phyloP scores from a whole-genome alignment of 2,797 vertebrate genomes.

The Aselliscus stoliczkanus region DNA sequence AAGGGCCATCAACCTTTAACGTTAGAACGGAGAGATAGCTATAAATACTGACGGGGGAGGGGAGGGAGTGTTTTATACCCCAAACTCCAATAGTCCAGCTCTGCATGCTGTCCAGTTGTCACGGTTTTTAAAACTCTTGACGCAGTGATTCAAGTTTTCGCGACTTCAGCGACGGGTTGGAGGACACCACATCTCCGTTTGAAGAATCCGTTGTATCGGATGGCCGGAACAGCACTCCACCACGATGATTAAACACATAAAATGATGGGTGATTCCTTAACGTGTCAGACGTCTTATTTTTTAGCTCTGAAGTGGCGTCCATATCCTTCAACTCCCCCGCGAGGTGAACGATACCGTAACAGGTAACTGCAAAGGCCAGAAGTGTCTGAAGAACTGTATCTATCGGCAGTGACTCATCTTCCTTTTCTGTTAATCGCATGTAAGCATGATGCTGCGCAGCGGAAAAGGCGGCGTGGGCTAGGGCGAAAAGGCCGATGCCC shows the following conservation, averaged over 20 bases:
- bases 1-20: constrained; percentile 78
- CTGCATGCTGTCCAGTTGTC: constrained; percentile 84
- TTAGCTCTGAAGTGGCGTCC: constrained; percentile 98
- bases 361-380: constrained; percentile 94
- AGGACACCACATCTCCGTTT: constrained; percentile 88
- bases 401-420: constrained; percentile 95
- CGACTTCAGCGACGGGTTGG: constrained; percentile 90
- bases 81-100: constrained; percentile 83
- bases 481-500: constrained; percentile 92
- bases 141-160: constrained; percentile 94
- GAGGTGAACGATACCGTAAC: constrained; percentile 97
- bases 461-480: constrained; percentile 96
- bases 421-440: constrained; percentile 97
- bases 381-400: constrained; percentile 95
- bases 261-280: constrained; percentile 99
- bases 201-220: constrained; percentile 87
- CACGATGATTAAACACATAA: constrained; percentile 98
- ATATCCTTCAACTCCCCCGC: constrained; percentile 99
- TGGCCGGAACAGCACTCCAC: constrained; percentile 90
- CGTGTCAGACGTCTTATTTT: constrained; percentile 98
- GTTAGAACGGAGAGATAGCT: constrained; percentile 86
- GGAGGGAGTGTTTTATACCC: constrained; percentile 83
- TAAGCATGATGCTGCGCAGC: constrained; percentile 98
- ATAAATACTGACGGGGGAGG: constrained; percentile 85
- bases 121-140: constrained; percentile 87